Evolutionary conservation across 1,140 invertebrate species (phyloP), one percentile per base, ranked within the genome.

Genomic region (Drusus annulatus): DNA sequence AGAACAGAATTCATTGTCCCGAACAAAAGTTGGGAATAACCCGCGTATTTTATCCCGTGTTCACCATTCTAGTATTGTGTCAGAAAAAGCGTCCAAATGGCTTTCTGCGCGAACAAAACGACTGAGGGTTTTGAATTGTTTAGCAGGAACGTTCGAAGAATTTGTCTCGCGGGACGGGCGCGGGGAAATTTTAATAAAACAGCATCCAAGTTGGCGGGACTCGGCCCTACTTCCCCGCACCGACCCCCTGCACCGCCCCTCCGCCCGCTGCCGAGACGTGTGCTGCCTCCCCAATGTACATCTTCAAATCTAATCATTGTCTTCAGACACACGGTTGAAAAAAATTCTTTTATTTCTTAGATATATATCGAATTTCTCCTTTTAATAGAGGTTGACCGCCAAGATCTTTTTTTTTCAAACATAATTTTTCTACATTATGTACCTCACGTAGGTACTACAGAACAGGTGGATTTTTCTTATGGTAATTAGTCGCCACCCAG

Each of bases 111-210:
- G 58, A 60, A 60, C 58, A 60, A 60, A 65, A 52, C 28, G 62
- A 62, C 50, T 28, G 60, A 68, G 62, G 76, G 56, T 65, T 78
- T 65, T 78, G 60, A 78, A 78, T 78, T 78, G 76, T 78, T 78
- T 78, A 78, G 76, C 60, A 68, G 76, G 76, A 65, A 76, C 75
- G 58, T 76, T 76, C 75, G 75, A 63, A 58, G 56, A 76, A 76
- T 76, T 76, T 60, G 75, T 76, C 75, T 76, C 75, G 75, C 75
- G 75, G 58, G 75, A 76, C 75, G 31, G 31, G 52, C 15, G 75
- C 75, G 75, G 62, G 36, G 60, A 68, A 65, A 78, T 78, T 65
- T 78, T 63, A 78, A 78, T 78, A 78, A 68, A 68, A 65, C 52
- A 78, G 31, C 45, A 68, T 76, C 19, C 74, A 51, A 71, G 68